Evolutionary conservation across 2,113 vertebrate genomes (phyloP).

Genomic region (Alces alces): DNA sequence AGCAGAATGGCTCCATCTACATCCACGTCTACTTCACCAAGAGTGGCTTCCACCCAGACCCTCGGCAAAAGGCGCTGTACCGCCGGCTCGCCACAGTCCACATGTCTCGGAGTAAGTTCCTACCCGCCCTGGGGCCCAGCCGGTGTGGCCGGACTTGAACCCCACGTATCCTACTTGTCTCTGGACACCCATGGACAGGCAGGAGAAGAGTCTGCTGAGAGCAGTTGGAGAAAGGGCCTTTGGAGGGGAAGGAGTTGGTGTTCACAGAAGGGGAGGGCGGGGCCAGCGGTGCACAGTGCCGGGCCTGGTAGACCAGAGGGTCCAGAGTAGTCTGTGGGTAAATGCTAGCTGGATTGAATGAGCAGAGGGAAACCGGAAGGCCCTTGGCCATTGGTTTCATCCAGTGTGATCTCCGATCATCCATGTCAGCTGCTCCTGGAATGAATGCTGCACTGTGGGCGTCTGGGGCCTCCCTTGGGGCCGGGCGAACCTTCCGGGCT

Average conservation of each 20-base stretch:
- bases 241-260: not conserved
- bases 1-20: slow-evolving; percentile 92
- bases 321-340: too few species aligned
- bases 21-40: slow-evolving; percentile 96
- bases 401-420: not conserved
- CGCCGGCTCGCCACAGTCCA: slow-evolving; percentile 92
- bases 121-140: accelerated
- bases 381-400: not conserved
- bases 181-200: not conserved
- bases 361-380: not conserved
- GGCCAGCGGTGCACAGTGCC: accelerated
- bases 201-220: not conserved
- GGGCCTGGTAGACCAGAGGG: not conserved
- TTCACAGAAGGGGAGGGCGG: accelerated
- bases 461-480: not conserved
- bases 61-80: slow-evolving; percentile 91
- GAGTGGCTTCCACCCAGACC: slow-evolving; percentile 95
- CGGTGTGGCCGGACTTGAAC: accelerated
- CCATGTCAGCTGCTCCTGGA: not conserved
- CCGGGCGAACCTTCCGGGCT: accelerated
- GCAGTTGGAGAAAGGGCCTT: not conserved
- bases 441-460: accelerated
- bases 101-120: slow-evolving; percentile 85
- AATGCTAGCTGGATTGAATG: accelerated
- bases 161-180: too few species aligned